Percentiles rank a stretch among this genome's conserved stretches.
Conservation (phyloP, 2,797 vertebrate genomes). For the Hypotaenidia okinawae region DNA sequence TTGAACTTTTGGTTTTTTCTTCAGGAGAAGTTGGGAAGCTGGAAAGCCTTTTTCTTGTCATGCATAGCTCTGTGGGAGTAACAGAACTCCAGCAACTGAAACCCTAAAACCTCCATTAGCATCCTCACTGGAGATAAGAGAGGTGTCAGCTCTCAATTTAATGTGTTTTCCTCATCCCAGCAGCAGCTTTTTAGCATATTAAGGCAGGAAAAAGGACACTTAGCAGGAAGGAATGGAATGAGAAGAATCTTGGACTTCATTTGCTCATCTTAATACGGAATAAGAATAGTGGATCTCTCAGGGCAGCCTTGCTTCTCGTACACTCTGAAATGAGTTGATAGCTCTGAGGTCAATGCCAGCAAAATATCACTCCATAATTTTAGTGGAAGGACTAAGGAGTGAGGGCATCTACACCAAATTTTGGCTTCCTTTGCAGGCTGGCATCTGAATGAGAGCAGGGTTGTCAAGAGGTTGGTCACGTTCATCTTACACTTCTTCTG, state of each 20-base stretch:
- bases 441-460: background rate
- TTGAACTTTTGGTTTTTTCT: background rate
- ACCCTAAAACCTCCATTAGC: background rate
- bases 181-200: conserved; percentile 24
- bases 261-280: background rate
- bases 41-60: background rate
- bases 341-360: background rate
- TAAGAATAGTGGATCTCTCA: background rate
- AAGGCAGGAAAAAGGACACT: background rate
- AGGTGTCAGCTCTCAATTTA: conserved; percentile 21
- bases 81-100: background rate
- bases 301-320: background rate
- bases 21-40: background rate
- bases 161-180: background rate
- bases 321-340: background rate
- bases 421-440: background rate
- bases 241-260: conserved; percentile 3
- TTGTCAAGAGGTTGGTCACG: background rate
- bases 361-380: background rate
- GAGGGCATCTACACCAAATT: background rate
- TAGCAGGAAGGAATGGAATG: conserved; percentile 6
- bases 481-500: background rate
- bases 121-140: background rate
- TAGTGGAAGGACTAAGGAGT: background rate
- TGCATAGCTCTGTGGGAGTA: background rate